phyloP scores from a whole-genome alignment of 2,113 vertebrate genomes.

The Lophochroa leadbeateri region DNA sequence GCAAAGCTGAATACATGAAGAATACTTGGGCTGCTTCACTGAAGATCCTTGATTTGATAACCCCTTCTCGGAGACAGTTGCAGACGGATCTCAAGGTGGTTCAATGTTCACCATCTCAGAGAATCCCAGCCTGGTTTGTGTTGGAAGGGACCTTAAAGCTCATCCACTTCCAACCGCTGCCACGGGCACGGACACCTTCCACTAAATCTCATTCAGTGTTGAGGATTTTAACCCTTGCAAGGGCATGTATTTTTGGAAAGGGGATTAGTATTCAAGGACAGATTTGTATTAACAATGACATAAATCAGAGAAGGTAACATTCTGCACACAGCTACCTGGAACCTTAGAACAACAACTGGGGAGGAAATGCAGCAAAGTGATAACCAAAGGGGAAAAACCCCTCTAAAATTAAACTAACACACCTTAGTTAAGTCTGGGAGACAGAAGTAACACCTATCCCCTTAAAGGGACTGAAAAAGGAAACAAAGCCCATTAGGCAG shows the following conservation, averaged over 20 bases:
- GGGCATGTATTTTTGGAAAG: accelerated
- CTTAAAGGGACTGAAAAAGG: not conserved
- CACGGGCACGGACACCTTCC: not conserved
- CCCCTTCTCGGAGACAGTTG: not conserved
- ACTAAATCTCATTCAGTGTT: not conserved
- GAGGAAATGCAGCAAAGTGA: not conserved
- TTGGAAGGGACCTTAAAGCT: not conserved
- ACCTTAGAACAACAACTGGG: not conserved
- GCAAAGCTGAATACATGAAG: not conserved
- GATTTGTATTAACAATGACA: not conserved
- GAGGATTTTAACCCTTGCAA: not conserved
- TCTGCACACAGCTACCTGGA: not conserved
- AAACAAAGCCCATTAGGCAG: conserved; percentile 8
- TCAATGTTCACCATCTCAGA: not conserved
- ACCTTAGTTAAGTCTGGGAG: not conserved
- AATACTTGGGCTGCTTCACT: not conserved
- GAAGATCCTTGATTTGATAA: not conserved
- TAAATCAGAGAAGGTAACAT: not conserved
- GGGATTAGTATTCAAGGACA: not conserved
- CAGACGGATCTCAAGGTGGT: not conserved
- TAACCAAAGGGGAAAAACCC: accelerated
- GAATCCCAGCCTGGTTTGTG: not conserved
- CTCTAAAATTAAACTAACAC: not conserved
- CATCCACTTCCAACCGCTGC: not conserved
- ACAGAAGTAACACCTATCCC: not conserved